Percentiles rank a stretch among this genome's conserved stretches.
phyloP scores from a whole-genome alignment of 2,113 vertebrate species.

The Hypocryptadius cinnamomeus region DNA sequence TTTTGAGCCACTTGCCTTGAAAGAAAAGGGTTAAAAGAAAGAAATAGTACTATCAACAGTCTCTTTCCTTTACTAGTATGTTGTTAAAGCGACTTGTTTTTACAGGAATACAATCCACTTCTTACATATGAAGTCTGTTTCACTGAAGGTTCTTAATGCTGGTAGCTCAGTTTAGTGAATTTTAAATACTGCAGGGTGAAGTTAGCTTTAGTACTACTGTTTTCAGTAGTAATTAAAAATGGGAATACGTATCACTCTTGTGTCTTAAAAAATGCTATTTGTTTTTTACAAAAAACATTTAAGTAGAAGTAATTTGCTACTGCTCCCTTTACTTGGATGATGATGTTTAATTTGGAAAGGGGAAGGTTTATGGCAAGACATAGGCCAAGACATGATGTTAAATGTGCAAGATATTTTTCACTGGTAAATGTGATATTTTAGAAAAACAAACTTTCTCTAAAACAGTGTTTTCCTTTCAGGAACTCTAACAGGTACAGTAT shows the following conservation, averaged over 20 bases:
- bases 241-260: not conserved
- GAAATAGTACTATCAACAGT: not conserved
- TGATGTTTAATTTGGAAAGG: not conserved
- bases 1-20: not conserved
- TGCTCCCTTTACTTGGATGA: not conserved
- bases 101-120: not conserved
- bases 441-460: not conserved
- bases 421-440: not conserved
- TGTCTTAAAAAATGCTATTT: not conserved
- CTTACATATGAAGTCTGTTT: not conserved
- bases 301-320: not conserved
- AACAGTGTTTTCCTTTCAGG: not conserved
- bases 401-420: not conserved
- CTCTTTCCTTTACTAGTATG: not conserved
- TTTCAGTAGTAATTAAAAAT: not conserved
- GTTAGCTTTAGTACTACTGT: not conserved
- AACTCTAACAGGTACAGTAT: not conserved
- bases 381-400: not conserved
- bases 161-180: not conserved
- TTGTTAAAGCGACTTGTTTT: not conserved
- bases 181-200: not conserved
- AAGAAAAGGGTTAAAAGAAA: not conserved
- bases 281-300: not conserved
- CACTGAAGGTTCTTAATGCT: not conserved
- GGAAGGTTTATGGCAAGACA: not conserved